These are phyloP conservation scores for Falco naumanni DNA, from an alignment of 2,797 vertebrate species.

Conservation along the genomic window DNA sequence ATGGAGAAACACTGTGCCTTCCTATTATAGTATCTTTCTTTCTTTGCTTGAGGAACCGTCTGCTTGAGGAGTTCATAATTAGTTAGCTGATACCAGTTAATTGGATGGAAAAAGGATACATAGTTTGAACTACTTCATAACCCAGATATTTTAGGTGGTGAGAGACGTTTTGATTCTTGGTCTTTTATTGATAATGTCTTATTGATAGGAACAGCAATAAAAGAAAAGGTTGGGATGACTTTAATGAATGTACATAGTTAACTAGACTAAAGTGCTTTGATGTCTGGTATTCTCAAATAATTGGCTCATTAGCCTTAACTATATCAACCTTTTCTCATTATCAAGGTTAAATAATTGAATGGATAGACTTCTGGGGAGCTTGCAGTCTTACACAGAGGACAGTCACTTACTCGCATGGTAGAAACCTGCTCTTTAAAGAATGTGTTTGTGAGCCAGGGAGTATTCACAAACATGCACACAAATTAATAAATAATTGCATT, in stretches of 20 bases:
- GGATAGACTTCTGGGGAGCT: constrained; percentile 30
- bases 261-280: constrained; percentile 57
- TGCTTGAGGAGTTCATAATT: background rate
- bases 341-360: constrained; percentile 67
- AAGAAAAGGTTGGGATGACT: constrained; percentile 36
- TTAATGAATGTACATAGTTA: constrained; percentile 68
- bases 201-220: constrained; percentile 61
- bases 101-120: background rate
- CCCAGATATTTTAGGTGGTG: background rate
- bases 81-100: background rate
- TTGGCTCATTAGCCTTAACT: constrained; percentile 71
- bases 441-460: background rate
- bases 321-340: constrained; percentile 58
- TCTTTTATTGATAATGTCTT: constrained; percentile 36
- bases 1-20: background rate
- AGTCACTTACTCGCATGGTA: background rate
- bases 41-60: background rate
- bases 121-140: background rate
- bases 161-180: constrained; percentile 17
- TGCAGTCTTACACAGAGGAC: background rate
- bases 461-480: background rate
- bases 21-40: background rate
- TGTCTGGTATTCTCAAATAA: constrained; percentile 68
- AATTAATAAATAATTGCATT: background rate
- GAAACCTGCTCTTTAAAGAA: background rate